Conservation (phyloP, 1,140 invertebrate genomes). For the Octopus sinensis region DNA sequence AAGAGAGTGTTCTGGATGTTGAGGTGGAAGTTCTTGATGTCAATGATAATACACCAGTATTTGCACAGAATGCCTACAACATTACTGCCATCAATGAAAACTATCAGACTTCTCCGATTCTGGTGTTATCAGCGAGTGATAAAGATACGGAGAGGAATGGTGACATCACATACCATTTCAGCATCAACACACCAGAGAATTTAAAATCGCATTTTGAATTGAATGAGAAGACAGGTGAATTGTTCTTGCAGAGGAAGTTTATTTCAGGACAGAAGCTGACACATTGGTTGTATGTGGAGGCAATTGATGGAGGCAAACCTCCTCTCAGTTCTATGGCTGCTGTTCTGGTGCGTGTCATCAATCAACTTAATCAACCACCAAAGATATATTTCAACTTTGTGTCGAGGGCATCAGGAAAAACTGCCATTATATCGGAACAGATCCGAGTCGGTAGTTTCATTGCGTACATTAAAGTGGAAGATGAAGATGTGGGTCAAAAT, state of each 20-base stretch:
- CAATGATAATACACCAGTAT: conserved; percentile 67
- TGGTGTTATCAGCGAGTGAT: conserved; percentile 35
- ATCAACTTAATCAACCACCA: no score
- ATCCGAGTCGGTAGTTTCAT: no score
- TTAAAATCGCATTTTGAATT: conserved; percentile 63
- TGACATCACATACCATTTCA: conserved; percentile 66
- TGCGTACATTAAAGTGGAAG: no score
- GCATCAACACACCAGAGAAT: conserved; percentile 82
- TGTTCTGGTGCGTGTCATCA: conserved; percentile 69
- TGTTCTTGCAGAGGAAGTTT: no score
- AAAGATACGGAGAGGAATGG: conserved; percentile 44
- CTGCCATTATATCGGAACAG: no score
- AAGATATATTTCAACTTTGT: no score
- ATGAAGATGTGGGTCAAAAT: no score
- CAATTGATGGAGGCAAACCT: no score
- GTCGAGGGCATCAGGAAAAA: no score
- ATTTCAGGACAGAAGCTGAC: no score
- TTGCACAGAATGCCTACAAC: conserved; percentile 58
- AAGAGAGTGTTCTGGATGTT: conserved; percentile 73
- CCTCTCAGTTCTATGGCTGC: conserved; percentile 20
- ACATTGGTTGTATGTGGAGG: no score
- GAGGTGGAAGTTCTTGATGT: conserved; percentile 35
- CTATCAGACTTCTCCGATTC: conserved; percentile 26
- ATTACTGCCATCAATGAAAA: conserved; percentile 32
- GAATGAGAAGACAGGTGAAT: no score